A percentile compares a stretch with the other conserved stretches of the same genome.
Evolutionary conservation across 2,797 vertebrate species (phyloP).

Genomic region (Darevskia mixta): DNA sequence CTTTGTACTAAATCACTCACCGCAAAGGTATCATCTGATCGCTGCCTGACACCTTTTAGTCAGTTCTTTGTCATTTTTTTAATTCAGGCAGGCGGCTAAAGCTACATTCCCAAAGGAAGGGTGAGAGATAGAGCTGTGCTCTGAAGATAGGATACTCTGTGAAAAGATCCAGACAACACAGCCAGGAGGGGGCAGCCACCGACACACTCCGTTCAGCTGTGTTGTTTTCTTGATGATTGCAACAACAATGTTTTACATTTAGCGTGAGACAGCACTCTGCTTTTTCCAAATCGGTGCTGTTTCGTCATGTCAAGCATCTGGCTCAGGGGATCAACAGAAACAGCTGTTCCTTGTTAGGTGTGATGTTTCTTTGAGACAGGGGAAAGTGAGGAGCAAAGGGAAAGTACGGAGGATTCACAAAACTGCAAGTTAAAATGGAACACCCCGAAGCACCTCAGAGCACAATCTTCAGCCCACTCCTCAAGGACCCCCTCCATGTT

Average conservation of each 20-base stretch:
- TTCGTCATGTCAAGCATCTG: background rate
- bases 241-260: background rate
- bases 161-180: background rate
- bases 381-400: background rate
- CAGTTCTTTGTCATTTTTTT: background rate
- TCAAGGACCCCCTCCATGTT: background rate
- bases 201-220: background rate
- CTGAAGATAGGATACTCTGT: background rate
- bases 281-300: background rate
- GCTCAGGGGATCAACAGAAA: background rate
- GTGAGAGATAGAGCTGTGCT: background rate
- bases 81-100: background rate
- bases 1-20: background rate
- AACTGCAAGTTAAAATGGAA: background rate
- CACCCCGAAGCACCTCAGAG: background rate
- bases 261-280: background rate
- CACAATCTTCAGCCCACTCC: background rate
- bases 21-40: background rate
- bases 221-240: background rate
- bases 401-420: background rate
- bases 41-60: background rate
- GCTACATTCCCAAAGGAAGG: background rate
- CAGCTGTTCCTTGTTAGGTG: background rate
- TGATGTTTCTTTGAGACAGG: background rate
- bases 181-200: conserved; percentile 27